Evolutionary conservation across 2,113 vertebrate genomes (phyloP).

Genomic region (Gopherus evgoodei): DNA sequence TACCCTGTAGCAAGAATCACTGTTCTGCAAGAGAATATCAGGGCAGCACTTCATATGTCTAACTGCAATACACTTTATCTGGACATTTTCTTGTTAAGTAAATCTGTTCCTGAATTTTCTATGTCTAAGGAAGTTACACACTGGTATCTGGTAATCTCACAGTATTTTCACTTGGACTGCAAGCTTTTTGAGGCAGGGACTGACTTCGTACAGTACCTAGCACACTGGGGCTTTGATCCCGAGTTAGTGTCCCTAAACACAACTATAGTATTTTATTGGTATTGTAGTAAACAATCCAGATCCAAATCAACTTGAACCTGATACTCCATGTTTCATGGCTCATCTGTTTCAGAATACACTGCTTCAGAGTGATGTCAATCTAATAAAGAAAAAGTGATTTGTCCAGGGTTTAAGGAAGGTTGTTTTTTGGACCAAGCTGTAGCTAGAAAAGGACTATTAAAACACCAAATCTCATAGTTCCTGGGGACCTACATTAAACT

Average conservation of each 20-base stretch:
- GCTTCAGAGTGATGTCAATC: no score
- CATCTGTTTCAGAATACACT: not conserved
- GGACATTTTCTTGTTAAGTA: not conserved
- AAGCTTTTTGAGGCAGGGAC: not conserved
- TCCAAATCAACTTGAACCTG: no score
- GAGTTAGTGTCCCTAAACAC: constrained; percentile 24
- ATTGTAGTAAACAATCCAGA: not conserved
- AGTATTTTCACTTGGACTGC: constrained; percentile 22
- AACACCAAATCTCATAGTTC: not conserved
- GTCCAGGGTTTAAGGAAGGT: not conserved
- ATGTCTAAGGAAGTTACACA: not conserved
- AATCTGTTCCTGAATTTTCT: not conserved
- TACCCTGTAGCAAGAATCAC: not conserved
- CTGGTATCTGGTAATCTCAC: constrained; percentile 22
- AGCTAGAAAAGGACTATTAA: not conserved
- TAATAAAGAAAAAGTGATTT: not conserved
- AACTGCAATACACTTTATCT: not conserved
- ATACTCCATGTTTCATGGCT: not conserved
- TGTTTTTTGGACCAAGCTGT: not conserved
- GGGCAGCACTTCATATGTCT: not conserved
- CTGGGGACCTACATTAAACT: constrained; percentile 13
- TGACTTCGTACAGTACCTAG: constrained; percentile 2
- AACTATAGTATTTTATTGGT: not conserved
- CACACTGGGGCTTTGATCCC: not conserved
- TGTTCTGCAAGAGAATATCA: no score